A percentile compares a stretch with the other conserved stretches of the same genome.
phyloP scores from a whole-genome alignment of 2,113 vertebrate genomes.

The Otus sunia region DNA sequence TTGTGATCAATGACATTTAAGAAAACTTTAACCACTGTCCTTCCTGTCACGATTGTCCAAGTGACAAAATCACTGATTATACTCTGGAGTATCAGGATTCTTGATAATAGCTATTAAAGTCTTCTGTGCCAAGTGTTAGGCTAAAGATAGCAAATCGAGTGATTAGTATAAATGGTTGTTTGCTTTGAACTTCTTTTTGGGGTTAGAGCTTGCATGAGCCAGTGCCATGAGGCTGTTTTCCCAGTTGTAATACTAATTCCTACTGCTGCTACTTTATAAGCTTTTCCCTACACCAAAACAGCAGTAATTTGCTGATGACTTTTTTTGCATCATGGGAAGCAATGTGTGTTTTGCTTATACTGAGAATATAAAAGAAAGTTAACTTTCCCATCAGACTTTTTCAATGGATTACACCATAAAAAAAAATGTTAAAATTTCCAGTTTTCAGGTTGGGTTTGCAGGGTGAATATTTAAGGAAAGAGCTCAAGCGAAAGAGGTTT shows the following conservation, averaged over 20 bases:
- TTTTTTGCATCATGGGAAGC: not conserved
- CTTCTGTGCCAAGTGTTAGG: not conserved
- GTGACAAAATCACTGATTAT: not conserved
- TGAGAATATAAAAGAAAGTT: not conserved
- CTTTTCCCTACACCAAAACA: not conserved
- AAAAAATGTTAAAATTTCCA: not conserved
- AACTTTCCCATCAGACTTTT: not conserved
- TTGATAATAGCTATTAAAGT: rapidly evolving
- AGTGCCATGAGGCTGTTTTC: not conserved
- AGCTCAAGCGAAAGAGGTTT: not conserved
- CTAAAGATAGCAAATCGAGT: not conserved
- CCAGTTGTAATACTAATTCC: not conserved
- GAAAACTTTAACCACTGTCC: not conserved
- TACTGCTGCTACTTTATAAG: rapidly evolving
- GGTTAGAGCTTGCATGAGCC: not conserved
- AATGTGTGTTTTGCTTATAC: not conserved
- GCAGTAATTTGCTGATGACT: not conserved
- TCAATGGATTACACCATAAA: rapidly evolving
- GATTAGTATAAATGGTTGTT: not conserved
- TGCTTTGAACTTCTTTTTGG: not conserved
- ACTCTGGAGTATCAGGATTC: not conserved
- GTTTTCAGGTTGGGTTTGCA: not conserved
- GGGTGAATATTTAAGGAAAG: not conserved
- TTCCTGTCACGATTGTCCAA: not conserved
- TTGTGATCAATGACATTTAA: rapidly evolving